Percentiles rank a stretch among this genome's conserved stretches.
Evolutionary conservation across 2,113 vertebrate species (phyloP).

Genomic region (Rhea pennata): DNA sequence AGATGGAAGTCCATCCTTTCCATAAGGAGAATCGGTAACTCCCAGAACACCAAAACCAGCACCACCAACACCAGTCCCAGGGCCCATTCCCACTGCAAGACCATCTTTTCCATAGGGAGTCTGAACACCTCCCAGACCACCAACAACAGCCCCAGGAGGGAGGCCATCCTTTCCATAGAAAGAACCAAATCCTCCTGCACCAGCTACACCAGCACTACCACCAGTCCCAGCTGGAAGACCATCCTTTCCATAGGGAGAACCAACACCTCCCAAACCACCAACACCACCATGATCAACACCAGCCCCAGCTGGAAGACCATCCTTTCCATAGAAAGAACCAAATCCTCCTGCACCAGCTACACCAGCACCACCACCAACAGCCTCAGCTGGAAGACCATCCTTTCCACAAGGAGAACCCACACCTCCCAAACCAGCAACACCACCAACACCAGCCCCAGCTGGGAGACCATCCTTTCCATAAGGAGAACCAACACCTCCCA

Average conservation of each 20-base stretch:
- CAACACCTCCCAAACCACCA: background rate
- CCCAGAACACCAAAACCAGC: no score
- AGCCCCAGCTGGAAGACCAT: background rate
- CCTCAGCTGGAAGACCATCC: background rate
- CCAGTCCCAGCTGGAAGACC: background rate
- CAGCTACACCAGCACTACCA: accelerated
- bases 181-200: accelerated
- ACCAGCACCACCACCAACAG: accelerated
- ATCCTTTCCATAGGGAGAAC: background rate
- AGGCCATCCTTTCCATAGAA: background rate
- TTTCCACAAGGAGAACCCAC: accelerated
- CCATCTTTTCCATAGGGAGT: background rate
- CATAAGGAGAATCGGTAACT: background rate
- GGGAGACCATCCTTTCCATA: background rate
- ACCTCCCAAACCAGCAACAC: accelerated
- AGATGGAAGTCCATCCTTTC: background rate
- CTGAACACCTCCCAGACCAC: accelerated
- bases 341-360: no score
- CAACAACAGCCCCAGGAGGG: accelerated
- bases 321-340: background rate
- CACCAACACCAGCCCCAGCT: background rate
- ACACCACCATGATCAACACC: background rate
- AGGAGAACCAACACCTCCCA: accelerated
- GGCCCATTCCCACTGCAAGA: no score
- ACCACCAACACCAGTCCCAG: accelerated